Base-by-base conservation (phyloP, 2,797 vertebrate genomes). In the Lateolabrax maculatus region DNA sequence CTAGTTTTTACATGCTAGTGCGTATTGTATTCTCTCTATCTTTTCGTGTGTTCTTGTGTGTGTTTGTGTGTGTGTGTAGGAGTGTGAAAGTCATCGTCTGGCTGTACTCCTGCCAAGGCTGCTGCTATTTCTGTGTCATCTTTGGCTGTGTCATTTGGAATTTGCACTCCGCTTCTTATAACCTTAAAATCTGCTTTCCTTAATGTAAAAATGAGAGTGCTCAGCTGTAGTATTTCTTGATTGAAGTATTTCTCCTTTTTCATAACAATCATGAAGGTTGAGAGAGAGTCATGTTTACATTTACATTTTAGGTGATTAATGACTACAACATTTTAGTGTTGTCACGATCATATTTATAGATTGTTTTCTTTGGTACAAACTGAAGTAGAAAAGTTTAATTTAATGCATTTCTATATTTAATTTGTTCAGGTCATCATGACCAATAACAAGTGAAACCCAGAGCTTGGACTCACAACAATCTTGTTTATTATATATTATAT, bases 51-150 rank as follows among this genome's bases (percentile, higher is more conserved):
- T 80, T 53, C 55, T 2, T 51, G 57, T 80, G 71, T 84, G 51
- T 63, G 53, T 63, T 27, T 81, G 51, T 12, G 31, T 52, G 55
- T 44, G 7, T 57, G 58, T 73, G 51, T 37, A 70, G 68, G 70
- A 65, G 80, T 87, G 84, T 80, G 81, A 90, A 83, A 89, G 75
- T 51, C 41, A 65, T 46, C 56, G 8, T 84, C 75, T 85, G 78
- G 71, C 51, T 79, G 34, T 43, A 19, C 81, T 21, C n/a, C 41
- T 84, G 79, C 52, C 77, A 74, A 78, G 60, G 37, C 63, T 72
- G 79, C 67, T 75, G 66, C 71, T 81, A 68, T 84, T 82, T 80
- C 21, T 57, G 27, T 81, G n/a, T 61, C 1, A 3, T 73, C 39
- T 67, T 56, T 74, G 51, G 18, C 27, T 62, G 27, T 25, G 15